These are phyloP conservation scores for Numenius phaeopus DNA, from an alignment of 2,797 vertebrate genomes.

Conservation along the genomic window DNA sequence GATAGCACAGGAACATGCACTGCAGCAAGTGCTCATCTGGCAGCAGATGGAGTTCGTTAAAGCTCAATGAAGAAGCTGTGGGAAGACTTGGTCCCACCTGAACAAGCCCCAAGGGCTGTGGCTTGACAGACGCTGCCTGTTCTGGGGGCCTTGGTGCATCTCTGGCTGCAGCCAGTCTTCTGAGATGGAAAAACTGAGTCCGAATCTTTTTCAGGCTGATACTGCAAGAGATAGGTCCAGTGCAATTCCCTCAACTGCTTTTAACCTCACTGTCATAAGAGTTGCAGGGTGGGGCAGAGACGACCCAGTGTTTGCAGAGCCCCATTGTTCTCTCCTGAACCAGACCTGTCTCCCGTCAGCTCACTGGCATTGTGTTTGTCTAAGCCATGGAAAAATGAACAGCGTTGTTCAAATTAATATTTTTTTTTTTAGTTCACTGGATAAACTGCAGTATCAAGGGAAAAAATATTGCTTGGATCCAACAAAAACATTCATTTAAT, in stretches of 20 bases:
- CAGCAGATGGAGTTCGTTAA: accelerated
- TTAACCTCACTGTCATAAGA: neutral
- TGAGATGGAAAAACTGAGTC: neutral
- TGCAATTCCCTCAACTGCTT: neutral
- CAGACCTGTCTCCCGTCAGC: neutral
- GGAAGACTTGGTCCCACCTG: accelerated
- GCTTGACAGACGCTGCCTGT: neutral
- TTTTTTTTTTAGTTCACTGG: neutral
- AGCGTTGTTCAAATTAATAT: neutral
- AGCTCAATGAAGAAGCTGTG: accelerated
- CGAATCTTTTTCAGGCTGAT: neutral
- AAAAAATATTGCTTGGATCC: neutral
- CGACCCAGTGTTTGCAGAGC: neutral
- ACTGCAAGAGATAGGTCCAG: accelerated
- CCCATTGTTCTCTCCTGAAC: neutral
- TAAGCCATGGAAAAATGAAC: neutral
- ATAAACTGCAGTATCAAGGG: neutral
- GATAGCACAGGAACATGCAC: accelerated
- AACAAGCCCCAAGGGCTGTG: neutral
- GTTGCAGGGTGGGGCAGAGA: neutral
- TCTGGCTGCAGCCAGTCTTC: neutral
- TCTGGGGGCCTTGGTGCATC: accelerated
- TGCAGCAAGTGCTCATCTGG: accelerated
- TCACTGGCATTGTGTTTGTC: neutral
- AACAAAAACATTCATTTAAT: conserved; percentile 13